Evolutionary conservation across 2,797 vertebrate species (phyloP).

Genomic region (Schizothorax lantsangensis): DNA sequence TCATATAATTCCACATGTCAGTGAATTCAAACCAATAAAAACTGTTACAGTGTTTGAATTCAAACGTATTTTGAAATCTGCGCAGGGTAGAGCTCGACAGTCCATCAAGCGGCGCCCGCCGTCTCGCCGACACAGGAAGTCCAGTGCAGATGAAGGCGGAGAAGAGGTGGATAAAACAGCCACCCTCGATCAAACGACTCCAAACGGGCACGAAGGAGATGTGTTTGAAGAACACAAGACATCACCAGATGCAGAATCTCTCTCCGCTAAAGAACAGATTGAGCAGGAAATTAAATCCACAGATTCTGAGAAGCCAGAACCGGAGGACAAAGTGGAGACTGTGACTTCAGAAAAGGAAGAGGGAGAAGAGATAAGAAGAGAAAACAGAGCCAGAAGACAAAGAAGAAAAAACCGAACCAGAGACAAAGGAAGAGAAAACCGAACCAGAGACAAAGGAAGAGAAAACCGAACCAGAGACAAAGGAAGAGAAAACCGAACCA

Average conservation of each 20-base stretch:
- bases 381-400: not conserved
- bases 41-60: not conserved
- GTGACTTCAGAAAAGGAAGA: not conserved
- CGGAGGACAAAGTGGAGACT: conserved; percentile 10
- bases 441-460: not conserved
- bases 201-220: conserved; percentile 43
- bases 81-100: conserved; percentile 74
- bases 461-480: not conserved
- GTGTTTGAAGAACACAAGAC: conserved; percentile 49
- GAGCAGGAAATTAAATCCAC: conserved; percentile 25
- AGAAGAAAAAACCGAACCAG: not conserved
- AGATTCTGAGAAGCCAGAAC: conserved; percentile 6
- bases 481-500: conserved; percentile 23
- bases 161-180: conserved; percentile 37
- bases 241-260: not conserved
- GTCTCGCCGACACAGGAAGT: conserved; percentile 72
- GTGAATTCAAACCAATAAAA: not conserved
- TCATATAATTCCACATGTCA: not conserved
- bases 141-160: conserved; percentile 67
- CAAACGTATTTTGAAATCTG: not conserved
- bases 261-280: conserved; percentile 1
- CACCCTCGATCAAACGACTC: not conserved
- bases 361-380: conserved; percentile 21
- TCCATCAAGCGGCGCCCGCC: conserved; percentile 78
- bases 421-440: conserved; percentile 11